Evolutionary conservation across 2,113 vertebrate genomes (phyloP).

Genomic region (Jaculus jaculus): DNA sequence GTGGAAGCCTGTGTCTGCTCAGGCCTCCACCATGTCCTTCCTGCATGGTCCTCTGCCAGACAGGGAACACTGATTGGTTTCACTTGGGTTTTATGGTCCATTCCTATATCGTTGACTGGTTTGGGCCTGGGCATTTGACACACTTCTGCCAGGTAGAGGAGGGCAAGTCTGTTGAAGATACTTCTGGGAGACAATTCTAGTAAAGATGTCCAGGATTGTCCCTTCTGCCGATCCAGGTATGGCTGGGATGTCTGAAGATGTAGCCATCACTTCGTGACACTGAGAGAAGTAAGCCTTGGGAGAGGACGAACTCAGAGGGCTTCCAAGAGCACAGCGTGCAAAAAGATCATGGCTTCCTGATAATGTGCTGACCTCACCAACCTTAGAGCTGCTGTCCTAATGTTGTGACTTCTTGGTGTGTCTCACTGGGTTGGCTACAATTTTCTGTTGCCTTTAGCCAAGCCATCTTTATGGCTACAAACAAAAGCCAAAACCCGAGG

Average conservation of each 20-base stretch:
- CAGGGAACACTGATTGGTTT: not conserved
- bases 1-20: not conserved
- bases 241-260: not conserved
- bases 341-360: not conserved
- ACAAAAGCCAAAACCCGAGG: not conserved
- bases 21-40: not conserved
- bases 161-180: not conserved
- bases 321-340: not conserved
- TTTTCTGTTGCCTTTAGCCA: constrained; percentile 7
- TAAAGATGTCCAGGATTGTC: not conserved
- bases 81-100: not conserved
- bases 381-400: not conserved
- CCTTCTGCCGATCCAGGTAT: not conserved
- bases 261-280: not conserved
- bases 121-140: not conserved
- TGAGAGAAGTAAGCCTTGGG: not conserved
- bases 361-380: not conserved
- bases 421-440: not conserved
- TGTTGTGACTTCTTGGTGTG: not conserved
- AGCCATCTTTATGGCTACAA: not conserved
- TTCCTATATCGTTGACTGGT: not conserved
- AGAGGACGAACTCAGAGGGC: not conserved
- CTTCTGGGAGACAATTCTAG: not conserved
- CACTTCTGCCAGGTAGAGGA: not conserved
- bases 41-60: not conserved